Conservation (phyloP, 1,140 invertebrate genomes). For the Sesamia nonagrioides region DNA sequence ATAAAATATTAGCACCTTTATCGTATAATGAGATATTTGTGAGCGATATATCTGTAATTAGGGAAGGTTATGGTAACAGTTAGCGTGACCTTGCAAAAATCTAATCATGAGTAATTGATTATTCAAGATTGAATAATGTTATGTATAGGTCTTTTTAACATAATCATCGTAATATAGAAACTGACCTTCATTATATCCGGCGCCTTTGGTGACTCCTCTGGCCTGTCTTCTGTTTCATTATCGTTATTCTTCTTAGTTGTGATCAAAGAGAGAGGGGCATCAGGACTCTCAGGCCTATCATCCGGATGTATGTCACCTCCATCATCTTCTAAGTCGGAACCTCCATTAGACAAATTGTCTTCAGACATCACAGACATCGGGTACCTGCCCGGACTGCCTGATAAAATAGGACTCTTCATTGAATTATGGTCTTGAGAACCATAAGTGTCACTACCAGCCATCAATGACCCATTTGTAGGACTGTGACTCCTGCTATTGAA, state of each 20-base stretch:
- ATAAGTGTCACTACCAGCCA: slow-evolving; percentile 87
- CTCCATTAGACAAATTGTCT: slow-evolving; percentile 88
- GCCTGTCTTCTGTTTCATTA: slow-evolving; percentile 78
- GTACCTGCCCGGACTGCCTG: slow-evolving; percentile 83
- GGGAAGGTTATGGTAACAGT: too few species aligned
- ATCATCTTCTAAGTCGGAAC: slow-evolving; percentile 90
- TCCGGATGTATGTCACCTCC: slow-evolving; percentile 87
- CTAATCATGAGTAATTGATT: too few species aligned
- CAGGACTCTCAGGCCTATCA: slow-evolving; percentile 89
- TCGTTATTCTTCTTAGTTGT: slow-evolving; percentile 86
- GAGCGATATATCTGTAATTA: too few species aligned
- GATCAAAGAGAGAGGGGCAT: slow-evolving; percentile 90
- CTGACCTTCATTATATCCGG: slow-evolving; percentile 86
- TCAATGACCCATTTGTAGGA: slow-evolving; percentile 88
- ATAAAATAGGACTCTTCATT: slow-evolving; percentile 86
- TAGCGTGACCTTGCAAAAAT: too few species aligned
- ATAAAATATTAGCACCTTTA: slow-evolving; percentile 28
- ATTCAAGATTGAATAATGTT: too few species aligned
- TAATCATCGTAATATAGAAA: not conserved
- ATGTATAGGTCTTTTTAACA: too few species aligned
- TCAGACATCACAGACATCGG: slow-evolving; percentile 88
- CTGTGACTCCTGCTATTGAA: slow-evolving; percentile 89
- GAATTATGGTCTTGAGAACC: slow-evolving; percentile 87
- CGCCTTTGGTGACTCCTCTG: slow-evolving; percentile 84
- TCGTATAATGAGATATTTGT: not conserved